These are phyloP conservation scores for Myrmophylax atrothorax DNA, from an alignment of 2,113 vertebrate genomes.

Conservation along the genomic window DNA sequence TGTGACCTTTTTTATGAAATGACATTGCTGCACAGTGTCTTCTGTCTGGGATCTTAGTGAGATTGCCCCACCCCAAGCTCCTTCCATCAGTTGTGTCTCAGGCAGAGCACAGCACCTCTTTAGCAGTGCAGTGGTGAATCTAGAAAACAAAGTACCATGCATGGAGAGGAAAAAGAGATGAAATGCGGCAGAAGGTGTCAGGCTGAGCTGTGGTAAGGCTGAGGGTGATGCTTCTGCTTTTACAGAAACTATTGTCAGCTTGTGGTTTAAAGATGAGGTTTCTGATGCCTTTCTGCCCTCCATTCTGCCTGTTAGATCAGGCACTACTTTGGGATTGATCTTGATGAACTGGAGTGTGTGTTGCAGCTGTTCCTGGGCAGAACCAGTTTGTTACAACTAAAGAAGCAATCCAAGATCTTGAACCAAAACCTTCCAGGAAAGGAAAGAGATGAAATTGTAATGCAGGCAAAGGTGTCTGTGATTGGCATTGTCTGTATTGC, in stretches of 20 bases:
- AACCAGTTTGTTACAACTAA: not conserved
- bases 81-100: not conserved
- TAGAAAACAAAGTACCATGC: not conserved
- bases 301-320: not conserved
- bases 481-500: not conserved
- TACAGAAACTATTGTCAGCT: not conserved
- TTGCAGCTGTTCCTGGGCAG: not conserved
- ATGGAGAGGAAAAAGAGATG: not conserved
- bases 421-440: not conserved
- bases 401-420: not conserved
- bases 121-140: not conserved
- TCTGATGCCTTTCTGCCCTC: not conserved
- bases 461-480: not conserved
- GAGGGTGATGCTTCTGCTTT: not conserved
- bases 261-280: not conserved
- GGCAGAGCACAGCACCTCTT: not conserved
- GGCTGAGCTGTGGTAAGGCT: not conserved
- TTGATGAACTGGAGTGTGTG: not conserved
- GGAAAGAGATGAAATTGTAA: not conserved
- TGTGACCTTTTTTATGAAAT: not conserved
- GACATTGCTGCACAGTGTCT: not conserved
- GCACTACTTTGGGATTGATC: not conserved
- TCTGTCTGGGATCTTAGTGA: not conserved
- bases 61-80: not conserved
- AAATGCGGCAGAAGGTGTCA: not conserved